Evolutionary conservation across 1,140 invertebrate genomes (phyloP).

Genomic region (Dinoponera quadriceps): DNA sequence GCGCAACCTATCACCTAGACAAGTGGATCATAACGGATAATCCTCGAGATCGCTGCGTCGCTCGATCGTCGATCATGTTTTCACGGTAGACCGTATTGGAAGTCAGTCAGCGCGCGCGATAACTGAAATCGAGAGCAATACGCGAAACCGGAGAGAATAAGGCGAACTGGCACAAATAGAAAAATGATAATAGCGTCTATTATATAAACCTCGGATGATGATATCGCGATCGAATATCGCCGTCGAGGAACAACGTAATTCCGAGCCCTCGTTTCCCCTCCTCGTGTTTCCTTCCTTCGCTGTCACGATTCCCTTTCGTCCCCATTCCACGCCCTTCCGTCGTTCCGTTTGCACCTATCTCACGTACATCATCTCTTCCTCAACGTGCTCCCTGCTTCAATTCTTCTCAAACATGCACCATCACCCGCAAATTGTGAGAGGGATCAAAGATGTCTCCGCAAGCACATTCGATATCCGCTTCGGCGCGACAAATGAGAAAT

Average conservation of each 20-base stretch:
- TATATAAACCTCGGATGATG: not conserved
- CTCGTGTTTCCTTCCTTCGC: not conserved
- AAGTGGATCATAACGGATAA: conserved; percentile 53
- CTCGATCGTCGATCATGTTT: conserved; percentile 12
- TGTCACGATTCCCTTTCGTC: not conserved
- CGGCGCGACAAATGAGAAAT: conserved; percentile 16
- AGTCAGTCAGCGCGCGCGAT: not conserved
- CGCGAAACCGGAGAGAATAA: no score
- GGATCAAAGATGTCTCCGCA: not conserved
- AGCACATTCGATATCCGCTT: not conserved
- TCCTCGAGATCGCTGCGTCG: conserved; percentile 22
- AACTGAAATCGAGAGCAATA: conserved; percentile 1
- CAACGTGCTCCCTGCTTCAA: not conserved
- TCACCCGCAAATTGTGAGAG: not conserved
- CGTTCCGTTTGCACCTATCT: not conserved
- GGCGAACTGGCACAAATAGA: not conserved
- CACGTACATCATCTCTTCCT: not conserved
- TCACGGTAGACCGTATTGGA: not conserved
- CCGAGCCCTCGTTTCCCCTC: not conserved
- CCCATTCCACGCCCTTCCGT: no score
- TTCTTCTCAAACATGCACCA: not conserved
- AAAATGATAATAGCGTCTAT: not conserved
- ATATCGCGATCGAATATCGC: not conserved
- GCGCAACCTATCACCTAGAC: conserved; percentile 15
- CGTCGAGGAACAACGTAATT: not conserved